Conservation (phyloP, 2,113 vertebrate species). For the Chauna torquata region DNA sequence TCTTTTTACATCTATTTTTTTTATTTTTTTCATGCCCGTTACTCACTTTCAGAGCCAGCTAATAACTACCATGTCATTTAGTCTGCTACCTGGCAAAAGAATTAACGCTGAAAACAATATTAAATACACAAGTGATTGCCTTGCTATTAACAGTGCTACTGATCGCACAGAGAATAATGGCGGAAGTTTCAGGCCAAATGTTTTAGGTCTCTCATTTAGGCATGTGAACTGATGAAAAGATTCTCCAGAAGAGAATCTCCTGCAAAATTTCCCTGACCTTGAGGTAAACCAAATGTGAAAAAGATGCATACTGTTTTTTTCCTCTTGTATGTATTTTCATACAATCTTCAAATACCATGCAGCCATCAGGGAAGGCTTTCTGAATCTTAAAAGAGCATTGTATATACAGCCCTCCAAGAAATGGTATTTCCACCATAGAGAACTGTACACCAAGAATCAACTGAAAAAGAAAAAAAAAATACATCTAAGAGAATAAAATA, state of each 20-base stretch:
- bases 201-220: not conserved
- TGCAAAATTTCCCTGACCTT: slow-evolving; percentile 18
- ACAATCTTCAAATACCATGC: slow-evolving; percentile 17
- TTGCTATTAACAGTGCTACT: not conserved
- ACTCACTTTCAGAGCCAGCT: not conserved
- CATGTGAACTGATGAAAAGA: not conserved
- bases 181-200: not conserved
- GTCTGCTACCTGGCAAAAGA: not conserved
- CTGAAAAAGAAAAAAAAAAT: not conserved
- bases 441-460: not conserved
- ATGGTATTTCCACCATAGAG: not conserved
- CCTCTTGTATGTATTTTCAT: slow-evolving; percentile 35
- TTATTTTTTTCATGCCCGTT: not conserved
- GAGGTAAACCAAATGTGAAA: not conserved
- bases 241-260: not conserved
- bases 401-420: slow-evolving; percentile 40
- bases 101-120: not conserved
- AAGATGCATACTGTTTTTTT: slow-evolving; percentile 3
- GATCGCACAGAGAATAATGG: not conserved
- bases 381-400: slow-evolving; percentile 61
- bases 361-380: slow-evolving; percentile 32
- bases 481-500: slow-evolving; percentile 70
- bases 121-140: not conserved
- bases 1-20: not conserved
- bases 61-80: not conserved